Base-by-base conservation (phyloP, 2,113 vertebrate genomes). In the Albula goreensis region DNA sequence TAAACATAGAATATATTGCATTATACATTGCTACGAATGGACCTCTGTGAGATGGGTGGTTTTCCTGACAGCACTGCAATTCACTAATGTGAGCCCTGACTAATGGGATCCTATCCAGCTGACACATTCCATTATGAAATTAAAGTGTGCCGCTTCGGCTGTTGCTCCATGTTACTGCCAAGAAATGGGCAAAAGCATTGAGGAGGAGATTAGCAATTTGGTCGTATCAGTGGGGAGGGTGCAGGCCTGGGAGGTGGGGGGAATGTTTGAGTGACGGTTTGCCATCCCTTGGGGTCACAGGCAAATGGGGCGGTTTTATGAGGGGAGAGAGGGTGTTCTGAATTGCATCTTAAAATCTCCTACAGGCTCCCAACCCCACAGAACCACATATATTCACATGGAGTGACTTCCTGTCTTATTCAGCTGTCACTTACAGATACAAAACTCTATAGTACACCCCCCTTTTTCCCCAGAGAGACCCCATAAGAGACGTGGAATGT, bases 71-170 rank as follows among this genome's bases (percentile, higher is more conserved):
- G 74, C 50, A 10, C 49, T 48, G 82, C 63, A 87, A 86, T 88
- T 82, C 83, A 81, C 87, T 60, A 89, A 89, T 83, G 80, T 83
- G 77, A 50, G 31, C 31, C 83, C 49, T 78, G 63, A 60, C 83
- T 82, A 81, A 85, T 50, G 66, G 63, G 7, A 51, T 13, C 56
- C 50, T 11, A 25, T 49, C 60, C 50, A 52, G 74, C 77, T 87
- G 83, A 84, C 78, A 85, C 25, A 22, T 22, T 78, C 60, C 77
- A 60, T 77, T 66, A 77, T 84, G 74, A 51, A 19, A 66, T 70
- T n/a, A 50, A 50, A 50, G 77, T n/a, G 78, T 53, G 15, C 77
- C 60, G 84, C 70, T 78, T 86, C 86, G 88, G 85, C 52, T 87
- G 84, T 83, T 53, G 82, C 81, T 50, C 57, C 19, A 53, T 22